Conservation (phyloP, 2,888 invertebrate species). For the Opisthograptis luteolata region DNA sequence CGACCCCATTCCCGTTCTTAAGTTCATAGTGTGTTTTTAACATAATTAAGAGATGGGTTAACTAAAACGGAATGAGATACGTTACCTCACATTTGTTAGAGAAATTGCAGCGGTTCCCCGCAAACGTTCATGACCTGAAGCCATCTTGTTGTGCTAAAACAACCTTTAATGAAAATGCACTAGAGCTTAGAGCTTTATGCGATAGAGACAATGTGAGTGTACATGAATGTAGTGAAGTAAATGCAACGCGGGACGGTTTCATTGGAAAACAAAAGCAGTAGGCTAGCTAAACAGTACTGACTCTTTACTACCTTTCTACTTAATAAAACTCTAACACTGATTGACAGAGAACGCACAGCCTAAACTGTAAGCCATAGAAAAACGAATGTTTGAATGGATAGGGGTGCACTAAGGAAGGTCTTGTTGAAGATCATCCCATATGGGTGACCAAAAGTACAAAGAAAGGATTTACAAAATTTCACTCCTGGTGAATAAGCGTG, state of each 20-base stretch:
- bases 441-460: no score
- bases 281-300: background rate
- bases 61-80: slow-evolving; percentile 27
- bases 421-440: no score
- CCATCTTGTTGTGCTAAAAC: slow-evolving; percentile 14
- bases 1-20: slow-evolving; percentile 21
- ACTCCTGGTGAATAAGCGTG: no score
- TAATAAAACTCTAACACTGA: no score
- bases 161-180: slow-evolving; percentile 15
- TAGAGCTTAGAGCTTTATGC: slow-evolving; percentile 10
- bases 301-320: no score
- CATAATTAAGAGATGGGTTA: slow-evolving; percentile 29
- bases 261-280: slow-evolving; percentile 18
- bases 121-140: slow-evolving; percentile 20
- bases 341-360: no score
- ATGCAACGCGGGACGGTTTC: slow-evolving; percentile 38
- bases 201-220: slow-evolving; percentile 24
- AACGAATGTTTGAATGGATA: no score
- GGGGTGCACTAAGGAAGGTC: no score
- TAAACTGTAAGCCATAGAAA: no score
- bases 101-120: slow-evolving; percentile 26
- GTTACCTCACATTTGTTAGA: slow-evolving; percentile 27
- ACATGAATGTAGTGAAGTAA: slow-evolving; percentile 37
- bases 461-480: no score
- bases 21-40: slow-evolving; percentile 22